Base-by-base conservation (phyloP, 2,888 invertebrate genomes). In the Alviniconcha strummeri region DNA sequence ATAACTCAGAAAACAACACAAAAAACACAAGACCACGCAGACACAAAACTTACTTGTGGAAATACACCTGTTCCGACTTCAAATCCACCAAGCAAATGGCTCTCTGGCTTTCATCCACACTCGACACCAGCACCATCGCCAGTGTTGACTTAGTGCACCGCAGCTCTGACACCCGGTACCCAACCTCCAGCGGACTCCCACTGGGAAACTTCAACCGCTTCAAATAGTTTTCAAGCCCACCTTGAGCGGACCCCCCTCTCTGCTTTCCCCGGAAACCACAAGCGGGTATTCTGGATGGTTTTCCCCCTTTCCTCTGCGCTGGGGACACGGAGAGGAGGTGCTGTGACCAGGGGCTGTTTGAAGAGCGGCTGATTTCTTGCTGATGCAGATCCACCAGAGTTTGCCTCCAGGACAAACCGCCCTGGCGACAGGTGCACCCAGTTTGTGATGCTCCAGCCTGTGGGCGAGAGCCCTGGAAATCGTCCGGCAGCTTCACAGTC, bases 81-180 rank as follows among this genome's bases (percentile, higher is more conserved):
- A 82, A n/a, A 55, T 69, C 52, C 67, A 82, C 82, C 69, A 82
- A 9, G n/a, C 77, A 52, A 55, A 82, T 7, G 5, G 71, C 77
- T 57, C n/a, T 76, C 56, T 75, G 2, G 74, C 9, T 9, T 4
- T 11, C 4, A 9, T 76, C 75, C 6, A 11, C 76, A 9, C 67
- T 54, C 0, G 77, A 77, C 69, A 19, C 69, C 69, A 82, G 36
- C 64, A 69, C 11, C 77, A 82, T 13, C 13, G 56, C 60, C 19
- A 82, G 3, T 6, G 55, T 60, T 6, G 69, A 67, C 8, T 55
- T 19, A 13, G 64, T 82, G 77, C 67, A 67, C 7, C 67, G 13
- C 67, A 69, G 19, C 52, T 76, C 56, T 5, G 15, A 9, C 69
- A 77, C 82, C 54, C 36, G 52, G 75, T 77, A 77, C 15, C 82